Evolutionary conservation across 2,113 vertebrate genomes (phyloP).

Genomic region (Anolis carolinensis): DNA sequence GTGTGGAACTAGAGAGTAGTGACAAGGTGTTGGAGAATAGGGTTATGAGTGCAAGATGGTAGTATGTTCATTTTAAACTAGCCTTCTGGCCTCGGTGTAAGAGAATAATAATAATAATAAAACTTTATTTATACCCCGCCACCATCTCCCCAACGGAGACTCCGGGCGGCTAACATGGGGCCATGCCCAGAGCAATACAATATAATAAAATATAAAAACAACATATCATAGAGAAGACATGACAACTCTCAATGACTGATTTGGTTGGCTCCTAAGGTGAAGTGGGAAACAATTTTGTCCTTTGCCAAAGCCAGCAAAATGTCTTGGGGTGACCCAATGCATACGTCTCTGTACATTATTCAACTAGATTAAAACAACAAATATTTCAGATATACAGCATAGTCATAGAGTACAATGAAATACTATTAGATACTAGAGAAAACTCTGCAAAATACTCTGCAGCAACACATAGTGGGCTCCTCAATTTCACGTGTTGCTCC

Average conservation of each 20-base stretch:
- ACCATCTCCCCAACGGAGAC: no score
- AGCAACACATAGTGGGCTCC: conserved; percentile 31
- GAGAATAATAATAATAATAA: no score
- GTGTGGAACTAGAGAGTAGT: neutral
- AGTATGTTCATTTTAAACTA: neutral
- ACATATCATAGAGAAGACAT: no score
- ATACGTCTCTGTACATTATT: neutral
- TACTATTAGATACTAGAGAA: conserved; percentile 63
- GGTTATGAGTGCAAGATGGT: neutral
- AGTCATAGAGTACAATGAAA: conserved; percentile 48
- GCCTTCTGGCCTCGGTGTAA: neutral
- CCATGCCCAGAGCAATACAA: no score
- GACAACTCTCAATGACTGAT: neutral
- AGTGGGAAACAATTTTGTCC: no score
- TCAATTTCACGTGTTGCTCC: neutral
- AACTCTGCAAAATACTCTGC: conserved; percentile 56
- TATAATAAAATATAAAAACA: no score
- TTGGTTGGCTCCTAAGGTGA: neutral
- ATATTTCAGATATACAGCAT: conserved; percentile 53
- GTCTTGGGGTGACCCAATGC: neutral
- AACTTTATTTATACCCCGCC: no score
- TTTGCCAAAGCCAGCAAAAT: neutral
- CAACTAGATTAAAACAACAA: conserved; percentile 43
- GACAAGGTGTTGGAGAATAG: neutral
- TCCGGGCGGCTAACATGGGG: no score